phyloP scores from a whole-genome alignment of 2,888 invertebrate genomes.

The Kryphioiulus occultus region DNA sequence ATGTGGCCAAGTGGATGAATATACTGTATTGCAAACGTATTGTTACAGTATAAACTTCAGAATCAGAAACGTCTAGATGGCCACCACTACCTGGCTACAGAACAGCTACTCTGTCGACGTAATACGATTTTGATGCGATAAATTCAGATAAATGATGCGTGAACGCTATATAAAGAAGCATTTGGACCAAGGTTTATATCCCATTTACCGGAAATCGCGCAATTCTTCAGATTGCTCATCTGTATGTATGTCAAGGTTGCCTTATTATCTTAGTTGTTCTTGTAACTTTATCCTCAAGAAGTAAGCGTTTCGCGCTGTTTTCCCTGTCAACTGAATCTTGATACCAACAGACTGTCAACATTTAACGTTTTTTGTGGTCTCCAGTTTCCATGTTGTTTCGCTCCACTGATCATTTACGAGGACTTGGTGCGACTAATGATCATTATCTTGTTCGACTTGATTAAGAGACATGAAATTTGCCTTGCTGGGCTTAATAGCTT shows the following conservation, averaged over 20 bases:
- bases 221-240: neutral
- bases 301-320: neutral
- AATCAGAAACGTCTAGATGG: too few species aligned
- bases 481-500: neutral
- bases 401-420: neutral
- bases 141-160: too few species aligned
- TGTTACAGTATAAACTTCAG: too few species aligned
- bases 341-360: neutral
- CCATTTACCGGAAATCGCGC: neutral
- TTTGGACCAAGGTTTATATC: neutral
- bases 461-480: neutral
- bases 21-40: too few species aligned
- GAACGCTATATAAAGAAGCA: too few species aligned
- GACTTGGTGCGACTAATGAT: neutral
- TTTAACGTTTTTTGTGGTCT: neutral
- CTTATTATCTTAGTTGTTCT: too few species aligned
- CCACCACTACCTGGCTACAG: too few species aligned
- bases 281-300: too few species aligned
- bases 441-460: neutral
- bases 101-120: too few species aligned
- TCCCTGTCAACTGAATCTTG: neutral
- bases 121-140: too few species aligned
- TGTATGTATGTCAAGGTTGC: neutral
- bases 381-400: neutral
- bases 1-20: too few species aligned